These are phyloP conservation scores for Caenorhabditis briggsae DNA, from an alignment of 1,140 invertebrate genomes.

Conservation along the genomic window DNA sequence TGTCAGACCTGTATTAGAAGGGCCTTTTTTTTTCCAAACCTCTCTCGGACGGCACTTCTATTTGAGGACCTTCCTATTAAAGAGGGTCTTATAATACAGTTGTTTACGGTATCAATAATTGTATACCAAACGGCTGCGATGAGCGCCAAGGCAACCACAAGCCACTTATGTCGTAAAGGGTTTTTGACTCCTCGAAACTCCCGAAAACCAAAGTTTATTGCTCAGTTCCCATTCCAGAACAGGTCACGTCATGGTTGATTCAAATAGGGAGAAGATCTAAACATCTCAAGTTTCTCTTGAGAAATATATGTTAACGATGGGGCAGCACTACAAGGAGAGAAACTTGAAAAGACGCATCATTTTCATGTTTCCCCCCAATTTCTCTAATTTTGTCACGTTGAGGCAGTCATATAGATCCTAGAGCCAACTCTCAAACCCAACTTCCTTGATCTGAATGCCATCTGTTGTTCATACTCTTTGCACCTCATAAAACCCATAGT, in stretches of 20 bases:
- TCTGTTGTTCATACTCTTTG: not conserved
- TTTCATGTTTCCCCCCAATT: not conserved
- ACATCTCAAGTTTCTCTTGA: constrained; percentile 37
- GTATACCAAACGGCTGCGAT: no score
- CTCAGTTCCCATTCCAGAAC: not conserved
- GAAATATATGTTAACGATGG: constrained; percentile 13
- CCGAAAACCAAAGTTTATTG: no score
- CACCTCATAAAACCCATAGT: constrained; percentile 2
- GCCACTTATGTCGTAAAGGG: no score
- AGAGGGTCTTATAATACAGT: no score
- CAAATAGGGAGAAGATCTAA: not conserved
- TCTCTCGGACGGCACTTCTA: no score
- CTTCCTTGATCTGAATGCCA: not conserved
- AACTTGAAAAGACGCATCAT: not conserved
- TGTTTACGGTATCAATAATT: no score
- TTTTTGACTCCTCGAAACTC: no score
- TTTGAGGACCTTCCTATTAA: no score
- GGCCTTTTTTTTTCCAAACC: no score
- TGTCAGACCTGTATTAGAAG: no score
- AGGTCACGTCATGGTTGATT: not conserved
- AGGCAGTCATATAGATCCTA: no score
- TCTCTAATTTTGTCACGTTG: constrained; percentile 49
- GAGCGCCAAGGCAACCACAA: no score
- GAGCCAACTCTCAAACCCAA: not conserved
- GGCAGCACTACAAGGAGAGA: not conserved